Evolutionary conservation across 2,888 invertebrate species (phyloP), one percentile per base, ranked within the genome.

Genomic region (Brenthis ino): DNA sequence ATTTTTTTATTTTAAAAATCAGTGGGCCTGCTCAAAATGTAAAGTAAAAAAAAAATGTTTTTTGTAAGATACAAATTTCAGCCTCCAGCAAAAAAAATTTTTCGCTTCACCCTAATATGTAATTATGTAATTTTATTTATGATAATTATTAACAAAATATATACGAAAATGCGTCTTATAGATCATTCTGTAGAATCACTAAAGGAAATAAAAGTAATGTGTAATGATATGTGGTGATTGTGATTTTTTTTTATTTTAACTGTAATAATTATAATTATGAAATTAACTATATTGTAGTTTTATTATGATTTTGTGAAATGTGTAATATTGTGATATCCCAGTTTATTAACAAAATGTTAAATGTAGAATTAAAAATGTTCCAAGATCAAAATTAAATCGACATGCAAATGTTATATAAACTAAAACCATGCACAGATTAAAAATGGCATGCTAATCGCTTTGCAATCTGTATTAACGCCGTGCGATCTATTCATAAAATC

Each of bases 181-280:
- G 1, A 53, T 51, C 2, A 43, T 28, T 20, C 53, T 13, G 48
- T 14, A 16, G 48, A 58, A 8, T 60, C 24, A 12, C 28, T 28
- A 12, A 50, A 11, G n/a, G 16, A 60, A 50, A 58, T 28, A 13
- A 47, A 66, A 47, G 12, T 54, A 28, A 57, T 43, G 58, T 65
- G 47, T 65, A 53, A 58, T 56, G 55, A 48, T n/a, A 58, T 47
- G 53, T 54, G 28, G 53, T 13, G 65, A 58, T n/a, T 13, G 58
- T 60, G 60, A 54, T 33, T 37, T 58, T 37, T 58, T 50, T 48
- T 6, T 50, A 50, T 43, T 43, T 43, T 50, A 43, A 60, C 20
- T 37, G 37, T 37, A 8, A 50, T 48, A 43, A 48, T 60, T 28
- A 13, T 60, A 24, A 43, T 28, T 28, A 48, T 50, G 28, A 60